These are phyloP conservation scores for Parascotia fuliginaria DNA, from an alignment of 2,888 invertebrate genomes.

Conservation along the genomic window DNA sequence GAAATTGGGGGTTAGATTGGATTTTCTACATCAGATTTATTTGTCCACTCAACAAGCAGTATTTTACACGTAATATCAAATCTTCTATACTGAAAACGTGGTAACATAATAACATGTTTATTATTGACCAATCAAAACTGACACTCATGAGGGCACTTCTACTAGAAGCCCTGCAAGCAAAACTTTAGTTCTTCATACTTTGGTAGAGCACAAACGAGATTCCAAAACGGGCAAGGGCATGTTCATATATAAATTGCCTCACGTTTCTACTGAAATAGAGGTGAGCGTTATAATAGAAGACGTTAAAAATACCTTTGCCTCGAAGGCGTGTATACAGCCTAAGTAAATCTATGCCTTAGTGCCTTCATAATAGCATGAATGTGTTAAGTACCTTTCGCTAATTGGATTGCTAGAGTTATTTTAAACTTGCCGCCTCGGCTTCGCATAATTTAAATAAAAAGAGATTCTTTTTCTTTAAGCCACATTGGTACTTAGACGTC, in stretches of 20 bases:
- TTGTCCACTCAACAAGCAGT: too few species aligned
- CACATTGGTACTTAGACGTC: not conserved
- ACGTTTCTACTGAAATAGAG: not conserved
- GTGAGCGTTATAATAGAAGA: not conserved
- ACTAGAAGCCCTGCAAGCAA: too few species aligned
- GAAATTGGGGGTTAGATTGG: too few species aligned
- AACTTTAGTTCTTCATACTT: too few species aligned
- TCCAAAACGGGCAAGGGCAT: not conserved
- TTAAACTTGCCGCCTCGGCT: not conserved
- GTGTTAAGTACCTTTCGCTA: constrained; percentile 4
- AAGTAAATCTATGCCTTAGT: constrained; percentile 21
- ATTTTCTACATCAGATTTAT: too few species aligned
- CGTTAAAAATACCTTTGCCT: constrained; percentile 7
- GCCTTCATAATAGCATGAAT: constrained; percentile 23
- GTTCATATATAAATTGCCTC: not conserved
- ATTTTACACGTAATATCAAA: too few species aligned
- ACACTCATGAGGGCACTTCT: too few species aligned
- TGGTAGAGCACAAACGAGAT: too few species aligned
- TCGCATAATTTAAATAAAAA: not conserved
- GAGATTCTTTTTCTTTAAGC: not conserved
- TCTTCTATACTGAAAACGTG: too few species aligned
- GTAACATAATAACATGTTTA: too few species aligned
- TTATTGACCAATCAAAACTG: too few species aligned
- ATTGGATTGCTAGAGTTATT: constrained; percentile 11
- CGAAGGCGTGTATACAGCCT: constrained; percentile 14